A percentile compares a stretch with the other conserved stretches of the same genome.
Evolutionary conservation across 2,888 invertebrate genomes (phyloP).

Genomic region (Macroteleia sp.): DNA sequence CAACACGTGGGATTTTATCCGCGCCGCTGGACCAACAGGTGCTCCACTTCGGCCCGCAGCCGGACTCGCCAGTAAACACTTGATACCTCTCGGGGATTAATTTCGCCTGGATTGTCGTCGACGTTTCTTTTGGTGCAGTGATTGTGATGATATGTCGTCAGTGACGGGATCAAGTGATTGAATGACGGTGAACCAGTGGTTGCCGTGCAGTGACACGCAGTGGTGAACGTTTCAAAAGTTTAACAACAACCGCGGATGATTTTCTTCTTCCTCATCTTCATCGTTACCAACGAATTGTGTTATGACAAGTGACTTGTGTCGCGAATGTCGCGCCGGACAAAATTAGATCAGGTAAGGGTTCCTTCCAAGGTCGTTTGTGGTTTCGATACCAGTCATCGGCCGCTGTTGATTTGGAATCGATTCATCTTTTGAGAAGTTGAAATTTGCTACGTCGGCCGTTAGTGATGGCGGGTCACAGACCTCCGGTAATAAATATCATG

Average conservation of each 20-base stretch:
- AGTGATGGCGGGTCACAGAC: slow-evolving; percentile 41
- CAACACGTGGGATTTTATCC: slow-evolving; percentile 24
- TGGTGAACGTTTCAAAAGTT: slow-evolving; percentile 54
- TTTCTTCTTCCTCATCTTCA: too few species aligned
- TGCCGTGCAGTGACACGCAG: slow-evolving; percentile 52
- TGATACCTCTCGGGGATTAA: slow-evolving; percentile 21
- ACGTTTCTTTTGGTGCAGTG: slow-evolving; percentile 26
- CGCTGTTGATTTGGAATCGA: too few species aligned
- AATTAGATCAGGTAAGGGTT: slow-evolving; percentile 51
- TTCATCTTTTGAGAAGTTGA: neutral
- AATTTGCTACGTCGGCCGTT: neutral
- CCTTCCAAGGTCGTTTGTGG: neutral
- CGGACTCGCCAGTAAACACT: slow-evolving; percentile 11
- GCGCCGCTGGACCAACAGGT: slow-evolving; percentile 42
- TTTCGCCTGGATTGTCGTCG: slow-evolving; percentile 31
- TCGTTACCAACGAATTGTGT: slow-evolving; percentile 65
- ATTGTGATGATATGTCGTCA: slow-evolving; percentile 20
- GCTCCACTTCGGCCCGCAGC: neutral
- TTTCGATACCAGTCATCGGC: neutral
- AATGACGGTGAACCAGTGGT: slow-evolving; percentile 58
- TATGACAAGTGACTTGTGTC: slow-evolving; percentile 77
- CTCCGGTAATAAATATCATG: slow-evolving; percentile 67
- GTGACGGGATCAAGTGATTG: slow-evolving; percentile 40
- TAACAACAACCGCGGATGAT: neutral
- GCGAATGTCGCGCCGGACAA: slow-evolving; percentile 20